A percentile compares a stretch with the other conserved stretches of the same genome.
phyloP scores from a whole-genome alignment of 2,888 invertebrate genomes.

The Nomada ruficornis region DNA sequence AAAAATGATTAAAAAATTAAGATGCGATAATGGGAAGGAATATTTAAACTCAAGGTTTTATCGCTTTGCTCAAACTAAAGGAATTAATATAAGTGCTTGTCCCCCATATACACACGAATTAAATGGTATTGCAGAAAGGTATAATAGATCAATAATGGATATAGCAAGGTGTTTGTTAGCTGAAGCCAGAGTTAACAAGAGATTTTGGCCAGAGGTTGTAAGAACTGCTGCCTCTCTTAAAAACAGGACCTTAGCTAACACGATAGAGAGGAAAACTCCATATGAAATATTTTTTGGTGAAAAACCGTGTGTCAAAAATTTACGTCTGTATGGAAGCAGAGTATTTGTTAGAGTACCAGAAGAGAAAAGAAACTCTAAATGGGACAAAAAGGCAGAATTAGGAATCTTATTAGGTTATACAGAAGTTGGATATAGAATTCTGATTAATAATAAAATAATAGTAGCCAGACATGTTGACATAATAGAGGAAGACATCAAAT shows the following conservation, averaged over 20 bases:
- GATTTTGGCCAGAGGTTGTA: slow-evolving; percentile 38
- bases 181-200: slow-evolving; percentile 7
- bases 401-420: slow-evolving; percentile 57
- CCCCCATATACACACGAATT: slow-evolving; percentile 13
- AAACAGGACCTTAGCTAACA: slow-evolving; percentile 29
- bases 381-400: slow-evolving; percentile 51
- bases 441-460: slow-evolving; percentile 18
- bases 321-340: slow-evolving; percentile 26
- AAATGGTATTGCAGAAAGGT: not conserved
- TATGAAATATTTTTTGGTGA: slow-evolving; percentile 23
- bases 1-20: not conserved
- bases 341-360: slow-evolving; percentile 37
- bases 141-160: slow-evolving; percentile 14
- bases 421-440: slow-evolving; percentile 55
- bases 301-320: slow-evolving; percentile 50
- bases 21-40: slow-evolving; percentile 30
- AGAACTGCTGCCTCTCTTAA: slow-evolving; percentile 36
- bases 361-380: slow-evolving; percentile 25
- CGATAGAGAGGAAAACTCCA: slow-evolving; percentile 22
- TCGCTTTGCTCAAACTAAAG: not conserved
- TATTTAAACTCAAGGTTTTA: slow-evolving; percentile 14
- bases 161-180: slow-evolving; percentile 8
- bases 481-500: not conserved
- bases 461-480: slow-evolving; percentile 17
- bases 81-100: not conserved